These are phyloP conservation scores for Melitaea cinxia DNA, from an alignment of 1,140 invertebrate species.

Conservation along the genomic window DNA sequence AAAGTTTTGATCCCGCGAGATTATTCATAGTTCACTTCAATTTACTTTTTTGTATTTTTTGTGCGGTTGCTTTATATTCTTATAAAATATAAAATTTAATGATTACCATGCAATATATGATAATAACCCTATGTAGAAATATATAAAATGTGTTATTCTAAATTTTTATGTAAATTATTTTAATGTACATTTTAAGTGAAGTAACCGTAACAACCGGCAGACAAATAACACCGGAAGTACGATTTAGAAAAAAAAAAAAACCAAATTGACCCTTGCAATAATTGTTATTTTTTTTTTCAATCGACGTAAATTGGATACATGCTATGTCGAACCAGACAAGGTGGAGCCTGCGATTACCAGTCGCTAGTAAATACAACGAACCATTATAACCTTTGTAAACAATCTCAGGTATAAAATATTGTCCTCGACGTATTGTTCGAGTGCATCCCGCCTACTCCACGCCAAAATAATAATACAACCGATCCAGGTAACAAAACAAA, in stretches of 20 bases:
- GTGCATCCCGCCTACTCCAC: conserved; percentile 62
- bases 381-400: conserved; percentile 72
- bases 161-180: too few species aligned
- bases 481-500: conserved; percentile 72
- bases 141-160: too few species aligned
- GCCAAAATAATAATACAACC: conserved; percentile 68
- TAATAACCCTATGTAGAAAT: too few species aligned
- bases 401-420: conserved; percentile 71
- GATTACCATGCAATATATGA: too few species aligned
- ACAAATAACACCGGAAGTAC: conserved; percentile 13
- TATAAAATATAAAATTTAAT: too few species aligned
- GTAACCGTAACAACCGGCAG: not conserved
- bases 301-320: conserved; percentile 46
- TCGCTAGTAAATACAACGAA: conserved; percentile 41
- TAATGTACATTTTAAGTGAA: too few species aligned
- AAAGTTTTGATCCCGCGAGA: not conserved
- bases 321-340: conserved; percentile 55
- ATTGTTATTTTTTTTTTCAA: conserved; percentile 37
- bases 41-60: not conserved
- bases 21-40: not conserved
- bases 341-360: conserved; percentile 52
- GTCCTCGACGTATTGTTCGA: conserved; percentile 58
- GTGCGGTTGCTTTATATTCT: too few species aligned
- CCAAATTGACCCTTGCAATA: not conserved
- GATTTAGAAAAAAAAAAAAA: not conserved